Base-by-base conservation (phyloP, 2,888 invertebrate species). In the Lasioglossum marginatum region DNA sequence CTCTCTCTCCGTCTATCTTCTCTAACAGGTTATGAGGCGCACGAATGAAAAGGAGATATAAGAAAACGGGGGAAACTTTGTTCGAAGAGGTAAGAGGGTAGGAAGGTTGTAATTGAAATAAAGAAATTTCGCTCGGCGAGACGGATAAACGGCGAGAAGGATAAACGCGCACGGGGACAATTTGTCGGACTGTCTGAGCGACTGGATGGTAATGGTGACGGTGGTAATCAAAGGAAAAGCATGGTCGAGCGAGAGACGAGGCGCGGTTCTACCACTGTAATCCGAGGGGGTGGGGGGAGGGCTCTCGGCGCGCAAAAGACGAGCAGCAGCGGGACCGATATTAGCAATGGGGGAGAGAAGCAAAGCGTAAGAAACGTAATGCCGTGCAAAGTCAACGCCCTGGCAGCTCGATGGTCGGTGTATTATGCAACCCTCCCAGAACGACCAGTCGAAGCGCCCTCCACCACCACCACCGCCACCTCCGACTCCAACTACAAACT, bases 361-460 rank as follows among this genome's bases (percentile, higher is more conserved):
- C 79, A 88, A 88, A 85, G 83, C 81, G 79, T 88, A 89, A 89
- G 89, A 86, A 90, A 85, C 90, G 89, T 86, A 88, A 89, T 86
- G 87, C 81, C 87, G 83, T 76, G 89, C 91, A 92, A 93, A 93
- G 94, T 94, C 94, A 94, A 94, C 94, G 94, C 94, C 94, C 94
- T 94, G 92, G 88, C 88, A 91, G 91, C 92, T 92, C 93, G 93
- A 91, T 91, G 90, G 88, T 92, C 90, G 91, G 87, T 92, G 93
- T 92, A 93, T 94, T 94, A 94, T 93, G 94, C 93, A 94, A 94
- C 94, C 93, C 93, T 91, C 91, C 92, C 89, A 63, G 90, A 91
- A 88, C 92, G 86, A 91, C 91, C 91, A 89, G 88, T 90, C 92
- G 90, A 88, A 89, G 89, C 90, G 88, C 91, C 91, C 90, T 82